phyloP scores from a whole-genome alignment of 2,888 invertebrate genomes.

The Troides aeacus region DNA sequence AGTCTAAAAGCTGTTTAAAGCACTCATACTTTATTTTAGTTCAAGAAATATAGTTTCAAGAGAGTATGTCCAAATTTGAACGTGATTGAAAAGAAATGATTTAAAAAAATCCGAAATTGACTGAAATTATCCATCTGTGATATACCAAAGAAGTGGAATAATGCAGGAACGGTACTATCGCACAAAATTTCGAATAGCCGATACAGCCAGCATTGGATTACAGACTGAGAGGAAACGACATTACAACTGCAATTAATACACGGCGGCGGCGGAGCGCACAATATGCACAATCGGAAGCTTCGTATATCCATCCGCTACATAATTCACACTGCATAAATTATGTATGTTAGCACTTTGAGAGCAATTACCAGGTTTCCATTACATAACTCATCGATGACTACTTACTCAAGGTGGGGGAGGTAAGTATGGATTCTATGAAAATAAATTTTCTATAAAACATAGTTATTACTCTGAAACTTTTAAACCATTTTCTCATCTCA shows the following conservation, averaged over 20 bases:
- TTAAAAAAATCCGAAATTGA: no score
- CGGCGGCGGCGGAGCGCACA: constrained; percentile 40
- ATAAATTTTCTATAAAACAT: background rate
- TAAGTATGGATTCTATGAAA: constrained; percentile 44
- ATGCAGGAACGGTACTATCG: background rate
- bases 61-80: no score
- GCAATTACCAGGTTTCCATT: constrained; percentile 78
- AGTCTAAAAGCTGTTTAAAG: no score
- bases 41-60: no score
- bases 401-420: constrained; percentile 52
- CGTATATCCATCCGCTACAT: constrained; percentile 41
- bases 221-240: constrained; percentile 22
- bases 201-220: background rate
- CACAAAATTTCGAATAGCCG: background rate
- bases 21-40: no score
- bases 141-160: background rate
- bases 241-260: constrained; percentile 37
- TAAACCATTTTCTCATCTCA: no score
- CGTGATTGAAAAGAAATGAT: no score
- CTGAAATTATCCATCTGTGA: background rate
- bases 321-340: constrained; percentile 70
- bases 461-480: background rate
- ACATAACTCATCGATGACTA: constrained; percentile 75
- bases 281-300: constrained; percentile 34
- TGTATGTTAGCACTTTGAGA: constrained; percentile 74